Conservation (phyloP, 2,888 invertebrate genomes). For the Heliothis peltigera region DNA sequence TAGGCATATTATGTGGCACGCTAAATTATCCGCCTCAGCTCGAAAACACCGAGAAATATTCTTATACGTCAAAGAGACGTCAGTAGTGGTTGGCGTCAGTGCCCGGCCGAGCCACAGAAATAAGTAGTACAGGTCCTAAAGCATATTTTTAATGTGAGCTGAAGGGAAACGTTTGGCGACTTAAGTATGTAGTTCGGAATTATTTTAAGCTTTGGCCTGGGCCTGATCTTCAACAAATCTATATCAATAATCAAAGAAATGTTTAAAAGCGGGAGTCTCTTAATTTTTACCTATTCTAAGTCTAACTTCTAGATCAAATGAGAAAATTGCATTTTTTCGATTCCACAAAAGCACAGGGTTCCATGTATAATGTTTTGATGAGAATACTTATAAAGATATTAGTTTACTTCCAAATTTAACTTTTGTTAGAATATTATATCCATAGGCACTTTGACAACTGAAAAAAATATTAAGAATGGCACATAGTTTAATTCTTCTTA, state of each 20-base stretch:
- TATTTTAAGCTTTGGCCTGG: slow-evolving; percentile 41
- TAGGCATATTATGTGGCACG: slow-evolving; percentile 58
- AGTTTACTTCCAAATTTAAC: too few relatives aligned
- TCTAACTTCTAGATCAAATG: too few relatives aligned
- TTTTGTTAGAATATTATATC: too few relatives aligned
- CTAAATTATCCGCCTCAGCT: slow-evolving; percentile 48
- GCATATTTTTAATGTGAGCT: slow-evolving; percentile 63
- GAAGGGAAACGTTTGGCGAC: slow-evolving; percentile 49
- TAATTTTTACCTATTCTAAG: not conserved
- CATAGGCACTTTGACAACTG: too few relatives aligned
- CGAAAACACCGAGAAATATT: slow-evolving; percentile 62
- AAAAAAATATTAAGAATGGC: too few relatives aligned
- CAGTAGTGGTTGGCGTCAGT: slow-evolving; percentile 51
- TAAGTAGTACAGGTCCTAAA: slow-evolving; percentile 65
- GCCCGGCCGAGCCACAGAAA: slow-evolving; percentile 69
- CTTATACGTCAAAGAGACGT: slow-evolving; percentile 66
- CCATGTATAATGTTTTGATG: too few relatives aligned
- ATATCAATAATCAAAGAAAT: not conserved
- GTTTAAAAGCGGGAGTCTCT: not conserved
- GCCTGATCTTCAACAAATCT: slow-evolving; percentile 12
- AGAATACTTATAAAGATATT: too few relatives aligned
- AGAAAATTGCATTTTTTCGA: too few relatives aligned
- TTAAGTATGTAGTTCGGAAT: slow-evolving; percentile 45
- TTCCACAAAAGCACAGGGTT: too few relatives aligned
- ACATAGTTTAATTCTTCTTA: too few relatives aligned